Conservation (phyloP, 35 echinoderm and acorn worm genomes). For the Ophiothrix spiculata region DNA sequence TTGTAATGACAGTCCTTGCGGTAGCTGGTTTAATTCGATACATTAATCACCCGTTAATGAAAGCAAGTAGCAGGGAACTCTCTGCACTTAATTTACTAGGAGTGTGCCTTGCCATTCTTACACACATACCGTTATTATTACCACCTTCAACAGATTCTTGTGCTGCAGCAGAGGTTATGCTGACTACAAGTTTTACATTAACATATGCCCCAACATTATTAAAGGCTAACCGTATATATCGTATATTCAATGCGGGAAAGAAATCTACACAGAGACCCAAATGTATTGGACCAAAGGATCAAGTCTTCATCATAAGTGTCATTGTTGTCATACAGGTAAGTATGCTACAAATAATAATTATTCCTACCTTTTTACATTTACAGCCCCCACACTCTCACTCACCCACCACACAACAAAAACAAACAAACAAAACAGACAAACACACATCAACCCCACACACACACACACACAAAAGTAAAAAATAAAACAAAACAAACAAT, state of each 20-base stretch:
- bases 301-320: constrained; percentile 28
- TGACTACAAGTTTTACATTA: constrained; percentile 20
- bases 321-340: constrained; percentile 56
- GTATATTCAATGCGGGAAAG: constrained; percentile 70
- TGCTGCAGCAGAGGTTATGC: not conserved
- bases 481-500: no score
- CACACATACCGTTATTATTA: constrained; percentile 4
- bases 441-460: no score
- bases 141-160: constrained; percentile 9
- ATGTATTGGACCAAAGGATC: constrained; percentile 57
- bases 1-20: not conserved
- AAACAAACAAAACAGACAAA: no score
- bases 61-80: constrained; percentile 3
- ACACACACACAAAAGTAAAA: no score
- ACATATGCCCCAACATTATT: constrained; percentile 28
- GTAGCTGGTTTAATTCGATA: not conserved
- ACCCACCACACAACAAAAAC: no score
- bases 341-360: not conserved
- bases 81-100: constrained; percentile 2
- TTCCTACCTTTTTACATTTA: not conserved
- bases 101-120: constrained; percentile 9
- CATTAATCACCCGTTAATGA: constrained; percentile 21
- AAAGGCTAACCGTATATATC: constrained; percentile 52
- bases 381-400: no score
- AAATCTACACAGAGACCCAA: constrained; percentile 48